Base-by-base conservation (phyloP, 2,888 invertebrate genomes). In the Linnaemya tessellans region DNA sequence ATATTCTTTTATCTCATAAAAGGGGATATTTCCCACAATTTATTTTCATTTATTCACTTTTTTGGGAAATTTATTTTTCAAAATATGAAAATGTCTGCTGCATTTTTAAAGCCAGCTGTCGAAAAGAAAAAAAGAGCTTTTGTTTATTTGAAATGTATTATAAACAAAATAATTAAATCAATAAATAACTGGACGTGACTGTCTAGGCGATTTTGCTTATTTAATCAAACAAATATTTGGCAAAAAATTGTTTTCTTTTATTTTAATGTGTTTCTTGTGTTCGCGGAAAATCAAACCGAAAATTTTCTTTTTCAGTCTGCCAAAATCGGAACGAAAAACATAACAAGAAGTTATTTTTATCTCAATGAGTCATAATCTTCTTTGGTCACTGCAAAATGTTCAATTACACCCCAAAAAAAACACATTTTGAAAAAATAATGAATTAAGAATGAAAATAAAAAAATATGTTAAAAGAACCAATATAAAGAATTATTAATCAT, bases 301-400 rank as follows among this genome's bases (percentile, higher is more conserved):
- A 58, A 46, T 49, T 30, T 22, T 11, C 4, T 60, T 68, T 64
- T 11, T 30, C 22, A 18, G 25, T 67, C 65, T 60, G 1, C 25
- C 22, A 20, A 49, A 51, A 20, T 49, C 51, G 49, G 51, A 20
- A 60, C 15, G 10, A 43, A 35, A 30, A 30, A 49, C 25, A 67
- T 58, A 13, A 46, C 13, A 35, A 1, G 13, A 49, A 71, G 64
- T 43, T 81, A 74, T 81, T 81, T 84, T 74, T 68, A 78, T 56
- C 64, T 10, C 18, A 75, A 75, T 82, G 84, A 85, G 70, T 85
- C 84, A 85, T 85, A 74, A 70, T 81, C 78, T 80, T 71, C 25
- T 8, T 30, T 77, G 65, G 67, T 62, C 65, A 67, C 35, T 79
- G 84, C 56, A 70, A 70, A 70, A 46, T 54, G 60, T 83, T 71